phyloP scores from a whole-genome alignment of 2,888 invertebrate genomes.

The Eulithis testata region DNA sequence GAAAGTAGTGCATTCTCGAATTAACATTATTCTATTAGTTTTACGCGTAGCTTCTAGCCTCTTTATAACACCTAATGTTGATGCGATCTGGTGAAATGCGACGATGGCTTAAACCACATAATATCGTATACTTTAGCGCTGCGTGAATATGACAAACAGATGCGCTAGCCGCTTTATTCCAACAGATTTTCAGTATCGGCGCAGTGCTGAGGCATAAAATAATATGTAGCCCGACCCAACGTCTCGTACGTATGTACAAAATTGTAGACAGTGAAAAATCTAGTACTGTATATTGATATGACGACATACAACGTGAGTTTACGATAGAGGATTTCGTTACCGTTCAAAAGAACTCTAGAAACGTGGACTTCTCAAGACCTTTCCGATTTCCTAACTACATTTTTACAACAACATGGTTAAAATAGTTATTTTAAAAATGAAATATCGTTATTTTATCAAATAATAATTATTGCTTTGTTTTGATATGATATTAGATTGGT shows the following conservation, averaged over 20 bases:
- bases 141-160: neutral
- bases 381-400: conserved; percentile 81
- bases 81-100: conserved; percentile 45
- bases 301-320: conserved; percentile 68
- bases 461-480: conserved; percentile 83
- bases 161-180: neutral
- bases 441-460: conserved; percentile 77
- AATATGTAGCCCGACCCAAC: conserved; percentile 17
- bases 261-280: conserved; percentile 57
- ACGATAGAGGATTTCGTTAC: conserved; percentile 65
- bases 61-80: conserved; percentile 41
- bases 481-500: conserved; percentile 79
- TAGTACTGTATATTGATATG: conserved; percentile 73
- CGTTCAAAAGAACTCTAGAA: conserved; percentile 82
- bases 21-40: conserved; percentile 27
- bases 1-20: conserved; percentile 33
- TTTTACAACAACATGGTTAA: conserved; percentile 82
- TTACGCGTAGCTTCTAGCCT: conserved; percentile 41
- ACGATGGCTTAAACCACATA: conserved; percentile 12
- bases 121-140: conserved; percentile 3
- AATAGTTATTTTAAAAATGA: conserved; percentile 80
- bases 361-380: conserved; percentile 80
- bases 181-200: conserved; percentile 1
- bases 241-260: conserved; percentile 54
- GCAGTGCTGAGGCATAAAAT: conserved; percentile 7